Conservation (phyloP, 2,113 vertebrate species). For the Phylloscopus whistleri region DNA sequence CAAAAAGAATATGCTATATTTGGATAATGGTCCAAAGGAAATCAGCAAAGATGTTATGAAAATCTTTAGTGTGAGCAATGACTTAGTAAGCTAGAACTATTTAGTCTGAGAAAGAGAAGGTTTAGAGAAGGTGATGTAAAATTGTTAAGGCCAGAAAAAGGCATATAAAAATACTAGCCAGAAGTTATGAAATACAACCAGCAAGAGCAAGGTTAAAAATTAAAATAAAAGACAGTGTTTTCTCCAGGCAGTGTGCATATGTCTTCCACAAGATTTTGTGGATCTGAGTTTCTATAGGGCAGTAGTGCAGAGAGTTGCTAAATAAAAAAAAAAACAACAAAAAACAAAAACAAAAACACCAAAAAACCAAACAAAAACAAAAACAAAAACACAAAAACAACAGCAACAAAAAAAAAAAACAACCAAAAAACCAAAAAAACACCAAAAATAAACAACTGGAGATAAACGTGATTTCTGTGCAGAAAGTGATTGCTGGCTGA, state of each 20-base stretch:
- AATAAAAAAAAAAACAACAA: not conserved
- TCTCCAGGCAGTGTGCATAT: not conserved
- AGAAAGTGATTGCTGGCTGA: not conserved
- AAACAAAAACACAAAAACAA: no score
- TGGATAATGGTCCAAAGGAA: not conserved
- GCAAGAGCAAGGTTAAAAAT: not conserved
- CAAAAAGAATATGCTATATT: not conserved
- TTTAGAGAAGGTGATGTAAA: not conserved
- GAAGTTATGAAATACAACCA: not conserved
- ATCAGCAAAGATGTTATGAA: not conserved
- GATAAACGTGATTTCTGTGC: not conserved
- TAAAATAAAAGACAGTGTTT: not conserved
- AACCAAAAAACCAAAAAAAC: no score
- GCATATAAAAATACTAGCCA: not conserved
- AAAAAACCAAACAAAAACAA: no score
- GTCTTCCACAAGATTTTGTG: not conserved
- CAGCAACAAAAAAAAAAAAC: no score
- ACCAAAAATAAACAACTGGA: no score
- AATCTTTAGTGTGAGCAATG: not conserved
- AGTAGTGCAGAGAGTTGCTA: not conserved
- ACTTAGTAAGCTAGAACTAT: not conserved
- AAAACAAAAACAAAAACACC: no score
- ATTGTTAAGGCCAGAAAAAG: not conserved
- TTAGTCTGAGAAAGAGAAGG: not conserved
- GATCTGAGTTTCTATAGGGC: not conserved